Evolutionary conservation across 2,113 vertebrate species (phyloP), one percentile per base, ranked within the genome.

Genomic region (Pandion haliaetus): DNA sequence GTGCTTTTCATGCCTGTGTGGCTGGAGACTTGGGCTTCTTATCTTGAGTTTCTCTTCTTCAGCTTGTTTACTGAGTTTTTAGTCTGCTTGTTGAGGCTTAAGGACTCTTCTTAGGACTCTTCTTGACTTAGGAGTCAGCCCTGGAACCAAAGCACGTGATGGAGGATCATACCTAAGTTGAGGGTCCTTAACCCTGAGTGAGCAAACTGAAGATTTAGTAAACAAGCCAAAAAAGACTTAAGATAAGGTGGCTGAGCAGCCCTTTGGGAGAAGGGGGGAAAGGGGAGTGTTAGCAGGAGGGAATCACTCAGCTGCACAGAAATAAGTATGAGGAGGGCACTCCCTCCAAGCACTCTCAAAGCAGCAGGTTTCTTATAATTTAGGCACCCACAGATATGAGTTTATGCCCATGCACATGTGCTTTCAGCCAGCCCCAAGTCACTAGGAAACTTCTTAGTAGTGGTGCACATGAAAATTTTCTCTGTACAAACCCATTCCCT

Each of bases 51-150:
- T 76, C 69, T 65, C 45, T 70, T 86, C 74, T 83, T 85, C 71
- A 72, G 31, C 55, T 93, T 91, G 49, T 97, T 96, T 95, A 91
- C 40, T 61, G 50, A 96, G 50, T 86, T 91, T 97, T 92, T 82
- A 88, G 17, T 88, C 90, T 95, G 69, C 84, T 93, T 94, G 78
- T 95, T 88, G 69, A 82, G 55, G 72, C 72, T 96, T 90, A 95
- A 92, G 86, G 72, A 95, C 72, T 80, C 85, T 95, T 89, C 79
- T 62, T n/a, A 92, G 86, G 72, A 95, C 72, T 80, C 85, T 95
- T 89, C 79, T 62, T n/a, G n/a, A 14, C 44, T 73, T 89, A 32
- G 17, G 80, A 93, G 69, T 90, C 72, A 63, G 34, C 32, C 15
- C 29, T 50, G 79, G 57, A 95, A 96, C 84, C 52, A 65, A 93